These are phyloP conservation scores for Australoheros facetus DNA, from an alignment of 2,797 vertebrate genomes.

Conservation along the genomic window DNA sequence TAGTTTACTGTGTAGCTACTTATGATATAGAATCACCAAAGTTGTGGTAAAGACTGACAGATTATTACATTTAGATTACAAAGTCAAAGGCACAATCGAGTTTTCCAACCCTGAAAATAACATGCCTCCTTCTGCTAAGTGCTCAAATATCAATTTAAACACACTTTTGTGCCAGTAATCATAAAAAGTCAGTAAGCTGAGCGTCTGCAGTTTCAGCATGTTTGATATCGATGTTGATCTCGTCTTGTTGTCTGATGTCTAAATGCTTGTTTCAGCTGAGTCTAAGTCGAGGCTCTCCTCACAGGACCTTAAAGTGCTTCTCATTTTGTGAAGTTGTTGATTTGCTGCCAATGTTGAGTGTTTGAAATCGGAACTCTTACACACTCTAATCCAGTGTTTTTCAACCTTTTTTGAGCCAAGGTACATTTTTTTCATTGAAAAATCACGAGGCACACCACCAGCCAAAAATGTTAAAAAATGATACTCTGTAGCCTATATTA, in stretches of 20 bases:
- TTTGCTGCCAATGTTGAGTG: fast-evolving
- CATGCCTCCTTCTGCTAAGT: too few relatives aligned
- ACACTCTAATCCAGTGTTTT: too few relatives aligned
- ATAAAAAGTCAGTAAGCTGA: neutral
- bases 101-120: neutral
- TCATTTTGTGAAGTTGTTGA: neutral
- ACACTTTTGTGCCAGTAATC: neutral
- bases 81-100: neutral
- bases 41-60: neutral
- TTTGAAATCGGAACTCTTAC: neutral
- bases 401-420: too few relatives aligned
- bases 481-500: too few relatives aligned
- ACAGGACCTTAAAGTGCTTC: neutral
- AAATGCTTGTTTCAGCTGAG: neutral
- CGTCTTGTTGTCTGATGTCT: neutral
- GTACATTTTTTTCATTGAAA: too few relatives aligned
- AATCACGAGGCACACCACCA: too few relatives aligned
- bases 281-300: neutral
- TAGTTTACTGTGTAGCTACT: fast-evolving
- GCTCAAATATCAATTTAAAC: neutral
- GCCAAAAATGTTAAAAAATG: too few relatives aligned
- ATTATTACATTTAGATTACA: neutral
- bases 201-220: neutral
- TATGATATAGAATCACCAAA: neutral
- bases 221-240: neutral